Evolutionary conservation across 2,797 vertebrate species (phyloP), one percentile per base, ranked within the genome.

Genomic region (Ptychobarbus kaznakovi): DNA sequence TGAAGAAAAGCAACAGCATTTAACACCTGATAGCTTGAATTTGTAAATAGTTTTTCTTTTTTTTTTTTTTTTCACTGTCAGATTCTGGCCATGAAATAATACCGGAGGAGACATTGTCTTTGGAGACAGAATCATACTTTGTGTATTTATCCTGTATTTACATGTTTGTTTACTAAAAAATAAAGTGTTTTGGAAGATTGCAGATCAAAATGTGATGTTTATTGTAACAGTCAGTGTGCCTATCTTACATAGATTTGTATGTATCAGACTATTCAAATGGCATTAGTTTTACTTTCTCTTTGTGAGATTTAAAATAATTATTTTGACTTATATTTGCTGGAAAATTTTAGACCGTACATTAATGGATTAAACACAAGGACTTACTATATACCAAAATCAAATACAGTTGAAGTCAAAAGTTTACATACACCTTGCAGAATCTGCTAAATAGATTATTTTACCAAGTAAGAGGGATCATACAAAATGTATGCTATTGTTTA

Each of bases 1-100:
- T 85, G 3, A 65, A 65, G 25, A 90, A 88, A 85, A 83, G 76
- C 12, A 72, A 91, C 22, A 11, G 20, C 13, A 28, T 87, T 74
- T 82, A 86, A 72, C 56, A 40, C 53, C 61, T 58, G 28, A 68
- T 44, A 8, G 18, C 6, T 53, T 15, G 25, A 2, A 25, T 44
- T 56, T 82, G 73, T 86, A 77, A 58, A 70, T 82, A 69, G 4
- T 20, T 65, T 10, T 63, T 12, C 28, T 61, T 12, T 63, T 12
- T 4, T n/a, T 10, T 6, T 40, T 38, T 20, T 20, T 68, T 13
- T 20, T 10, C 15, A 9, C 49, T 18, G 2, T 56, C 35, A 56
- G 25, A 44, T 49, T 82, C 40, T 82, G 56, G 22, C 16, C 1
- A 44, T 22, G 0, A 22, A 40, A 22, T 69, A 53, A 80, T 68